A percentile compares a stretch with the other conserved stretches of the same genome.
Conservation (phyloP, 2,888 invertebrate species). For the Tyria jacobaeae region DNA sequence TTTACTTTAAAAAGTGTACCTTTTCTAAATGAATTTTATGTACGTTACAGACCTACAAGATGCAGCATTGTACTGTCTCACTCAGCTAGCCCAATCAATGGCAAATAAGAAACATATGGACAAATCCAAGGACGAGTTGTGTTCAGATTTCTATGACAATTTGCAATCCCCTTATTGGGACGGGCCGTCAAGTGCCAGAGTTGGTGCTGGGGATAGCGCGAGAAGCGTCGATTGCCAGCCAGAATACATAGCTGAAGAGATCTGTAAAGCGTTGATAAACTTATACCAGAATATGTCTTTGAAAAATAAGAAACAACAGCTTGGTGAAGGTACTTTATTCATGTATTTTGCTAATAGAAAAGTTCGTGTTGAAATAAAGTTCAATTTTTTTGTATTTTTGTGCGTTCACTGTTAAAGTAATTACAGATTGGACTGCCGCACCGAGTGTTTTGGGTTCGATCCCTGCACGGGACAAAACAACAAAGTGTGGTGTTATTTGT, state of each 20-base stretch:
- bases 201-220: slow-evolving; percentile 55
- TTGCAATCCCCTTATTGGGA: slow-evolving; percentile 59
- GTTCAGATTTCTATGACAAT: slow-evolving; percentile 64
- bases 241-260: slow-evolving; percentile 72
- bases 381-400: too few relatives aligned
- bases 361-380: neutral
- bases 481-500: too few relatives aligned
- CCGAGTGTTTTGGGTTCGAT: too few relatives aligned
- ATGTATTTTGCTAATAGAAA: neutral
- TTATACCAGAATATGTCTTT: slow-evolving; percentile 62
- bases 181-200: slow-evolving; percentile 32
- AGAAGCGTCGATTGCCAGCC: slow-evolving; percentile 67
- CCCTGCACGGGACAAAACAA: too few relatives aligned
- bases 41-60: slow-evolving; percentile 71
- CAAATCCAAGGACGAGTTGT: slow-evolving; percentile 57
- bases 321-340: slow-evolving; percentile 62
- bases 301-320: slow-evolving; percentile 61
- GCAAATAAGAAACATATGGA: slow-evolving; percentile 59
- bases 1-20: neutral
- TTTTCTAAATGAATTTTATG: neutral
- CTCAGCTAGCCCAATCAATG: slow-evolving; percentile 67
- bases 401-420: too few relatives aligned
- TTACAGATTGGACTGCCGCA: too few relatives aligned
- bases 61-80: slow-evolving; percentile 68
- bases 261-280: slow-evolving; percentile 67